Evolutionary conservation across 1,140 invertebrate genomes (phyloP).

Genomic region (Bombus confusus): DNA sequence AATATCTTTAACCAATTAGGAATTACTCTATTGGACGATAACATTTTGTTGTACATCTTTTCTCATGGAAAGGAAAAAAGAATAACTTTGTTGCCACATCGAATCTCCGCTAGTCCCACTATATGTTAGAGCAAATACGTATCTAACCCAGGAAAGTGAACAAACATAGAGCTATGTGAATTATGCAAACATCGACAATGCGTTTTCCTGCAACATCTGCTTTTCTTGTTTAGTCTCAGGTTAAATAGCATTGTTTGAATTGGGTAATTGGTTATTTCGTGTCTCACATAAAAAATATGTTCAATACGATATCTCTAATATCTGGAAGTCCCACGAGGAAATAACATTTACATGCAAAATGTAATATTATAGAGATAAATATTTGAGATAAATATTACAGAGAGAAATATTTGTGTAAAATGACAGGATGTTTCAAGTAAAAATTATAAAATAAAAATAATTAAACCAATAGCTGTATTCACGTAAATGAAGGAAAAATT

Average conservation of each 20-base stretch:
- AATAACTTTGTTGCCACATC: background rate
- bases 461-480: too few relatives aligned
- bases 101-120: background rate
- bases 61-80: background rate
- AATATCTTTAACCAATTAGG: too few relatives aligned
- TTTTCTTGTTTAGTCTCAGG: background rate
- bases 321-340: background rate
- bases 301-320: background rate
- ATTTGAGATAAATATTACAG: background rate
- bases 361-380: background rate
- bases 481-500: too few relatives aligned
- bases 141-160: slow-evolving; percentile 9
- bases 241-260: background rate
- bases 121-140: too few relatives aligned
- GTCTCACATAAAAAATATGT: background rate
- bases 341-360: background rate
- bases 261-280: background rate
- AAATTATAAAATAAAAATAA: background rate
- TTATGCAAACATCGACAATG: slow-evolving; percentile 37
- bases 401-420: background rate
- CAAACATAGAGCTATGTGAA: slow-evolving; percentile 17
- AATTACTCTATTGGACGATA: too few relatives aligned
- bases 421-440: background rate
- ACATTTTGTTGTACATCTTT: too few relatives aligned
- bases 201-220: slow-evolving; percentile 20